Evolutionary conservation across 2,797 vertebrate genomes (phyloP), one percentile per base, ranked within the genome.

Genomic region (Monodelphis domestica): DNA sequence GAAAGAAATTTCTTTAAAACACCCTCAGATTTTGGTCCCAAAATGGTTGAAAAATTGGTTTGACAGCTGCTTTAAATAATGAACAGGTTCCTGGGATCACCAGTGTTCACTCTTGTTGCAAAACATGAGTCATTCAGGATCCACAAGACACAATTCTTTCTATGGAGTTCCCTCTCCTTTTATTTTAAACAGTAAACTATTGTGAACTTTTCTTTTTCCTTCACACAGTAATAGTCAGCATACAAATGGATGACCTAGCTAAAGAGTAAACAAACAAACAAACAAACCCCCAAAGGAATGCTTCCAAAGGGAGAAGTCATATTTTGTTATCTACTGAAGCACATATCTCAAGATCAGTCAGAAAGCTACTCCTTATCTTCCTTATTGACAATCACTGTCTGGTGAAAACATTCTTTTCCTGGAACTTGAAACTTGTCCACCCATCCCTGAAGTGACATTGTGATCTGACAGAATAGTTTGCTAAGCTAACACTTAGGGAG

Each of bases 161-260:
- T 94, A 54, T 59, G 29, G 54, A 96, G 78, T 59, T 94, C 94
- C 87, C 94, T 93, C 92, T 96, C 91, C 91, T 50, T 54, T 94
- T 94, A 54, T 94, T 89, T 90, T 17, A n/a, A 97, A 95, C 93
- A 90, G 89, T 95, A 96, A 97, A 93, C 89, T 5, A 38, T 93
- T 53, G 38, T 57, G 92, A 95, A 95, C 87, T 91, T 70, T 93
- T 89, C 95, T 97, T 97, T 7, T 97, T 95, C 94, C 95, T 94
- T 94, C 89, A 55, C 91, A 70, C 38, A 94, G 92, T 97, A 95
- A 93, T 94, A 96, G 94, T 94, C 70, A 93, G 56, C 56, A 88
- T 54, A 15, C 91, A 95, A 87, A 96, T 94, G 91, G 90, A 94
- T 59, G 89, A 50, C 17, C 70, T 9, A 3, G 63, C 57, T 90